Conservation (phyloP, 2,113 vertebrate species). For the Pantherophis guttatus region DNA sequence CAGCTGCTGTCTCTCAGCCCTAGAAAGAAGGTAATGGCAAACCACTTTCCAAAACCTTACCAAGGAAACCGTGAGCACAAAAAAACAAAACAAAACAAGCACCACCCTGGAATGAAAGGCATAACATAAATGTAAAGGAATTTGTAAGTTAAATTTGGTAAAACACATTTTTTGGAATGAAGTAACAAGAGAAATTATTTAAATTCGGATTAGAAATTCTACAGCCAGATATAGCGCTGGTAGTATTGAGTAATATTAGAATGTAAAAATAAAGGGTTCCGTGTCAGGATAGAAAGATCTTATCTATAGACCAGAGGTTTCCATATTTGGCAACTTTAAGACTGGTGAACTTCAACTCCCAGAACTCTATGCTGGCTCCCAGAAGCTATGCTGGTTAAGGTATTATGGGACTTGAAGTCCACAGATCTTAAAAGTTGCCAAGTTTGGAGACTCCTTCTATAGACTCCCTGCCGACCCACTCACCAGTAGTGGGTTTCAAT, state of each 20-base stretch:
- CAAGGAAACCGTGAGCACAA: neutral
- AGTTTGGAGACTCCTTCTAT: neutral
- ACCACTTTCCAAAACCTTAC: neutral
- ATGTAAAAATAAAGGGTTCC: neutral
- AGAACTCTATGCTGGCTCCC: neutral
- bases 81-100: neutral
- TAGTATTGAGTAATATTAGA: no score
- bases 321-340: neutral
- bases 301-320: neutral
- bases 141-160: neutral
- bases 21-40: neutral
- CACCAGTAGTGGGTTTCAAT: neutral
- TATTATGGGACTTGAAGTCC: neutral
- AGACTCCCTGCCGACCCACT: neutral
- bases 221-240: neutral
- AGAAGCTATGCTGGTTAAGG: neutral
- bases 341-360: neutral
- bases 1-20: neutral
- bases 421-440: neutral
- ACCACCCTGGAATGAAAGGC: neutral
- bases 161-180: neutral
- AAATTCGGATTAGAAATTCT: neutral
- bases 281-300: neutral
- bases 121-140: neutral
- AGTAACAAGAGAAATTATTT: neutral